Evolutionary conservation across 2,113 vertebrate genomes (phyloP), one percentile per base, ranked within the genome.

Genomic region (Pagrus major): DNA sequence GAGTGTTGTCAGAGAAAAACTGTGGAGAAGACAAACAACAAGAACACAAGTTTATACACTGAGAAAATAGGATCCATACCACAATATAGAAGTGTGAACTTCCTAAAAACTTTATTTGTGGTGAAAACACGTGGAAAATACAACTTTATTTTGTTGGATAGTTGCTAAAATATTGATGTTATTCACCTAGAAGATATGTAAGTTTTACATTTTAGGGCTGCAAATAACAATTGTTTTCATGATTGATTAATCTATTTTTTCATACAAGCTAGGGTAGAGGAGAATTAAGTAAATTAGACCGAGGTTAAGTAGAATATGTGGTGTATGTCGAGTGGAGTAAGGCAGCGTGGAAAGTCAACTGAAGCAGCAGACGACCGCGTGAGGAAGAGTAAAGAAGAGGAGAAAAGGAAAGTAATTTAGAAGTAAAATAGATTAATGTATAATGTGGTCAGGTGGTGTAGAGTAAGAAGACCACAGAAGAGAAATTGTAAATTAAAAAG

Each of bases 11-110:
- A 75, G 58, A 12, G 39, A 44, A 23, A 16, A 80, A 39, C 87
- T 89, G 75, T 20, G 61, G 60, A 66, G 55, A 67, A 70, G 11
- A 70, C 27, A 66, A 6, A n/a, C 31, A 15, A 61, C 4, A 61
- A 77, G n/a, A 44, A 76, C 18, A 44, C 0, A 1, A 1, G 4
- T 47, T 20, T 21, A 72, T 11, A 77, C 10, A 70, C 2, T 20
- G 8, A 18, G 20, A 51, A 44, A 54, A 10, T 14, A 63, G 2
- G 7, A 11, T 52, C 3, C 25, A 9, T 23, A 9, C 10, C 23
- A 42, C 5, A 46, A 41, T 29, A 44, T 58, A 0, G 12, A 58
- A 39, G 31, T 29, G 1, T 7, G n/a, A 23, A n/a, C n/a, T n/a
- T n/a, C n/a, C n/a, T n/a, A n/a, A 11, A 35, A n/a, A 69, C 16